These are phyloP conservation scores for Probosciger aterrimus DNA, from an alignment of 2,113 vertebrate genomes.

Conservation along the genomic window DNA sequence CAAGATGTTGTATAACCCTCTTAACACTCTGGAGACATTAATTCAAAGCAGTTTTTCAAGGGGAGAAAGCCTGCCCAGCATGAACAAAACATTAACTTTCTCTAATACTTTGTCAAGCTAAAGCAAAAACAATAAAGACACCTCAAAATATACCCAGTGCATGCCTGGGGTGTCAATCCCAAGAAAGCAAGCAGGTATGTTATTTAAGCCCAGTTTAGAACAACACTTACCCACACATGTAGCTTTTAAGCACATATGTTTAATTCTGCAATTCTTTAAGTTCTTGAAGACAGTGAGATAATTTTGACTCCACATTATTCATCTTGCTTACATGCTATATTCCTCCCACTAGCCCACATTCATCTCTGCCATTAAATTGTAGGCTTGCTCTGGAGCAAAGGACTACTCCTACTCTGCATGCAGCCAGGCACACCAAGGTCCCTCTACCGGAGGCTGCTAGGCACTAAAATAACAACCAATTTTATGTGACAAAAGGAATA, in stretches of 20 bases:
- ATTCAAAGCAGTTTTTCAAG: background rate
- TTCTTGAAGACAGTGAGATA: background rate
- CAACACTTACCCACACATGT: background rate
- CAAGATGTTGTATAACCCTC: background rate
- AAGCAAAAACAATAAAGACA: background rate
- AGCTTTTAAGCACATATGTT: background rate
- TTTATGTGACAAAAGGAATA: background rate
- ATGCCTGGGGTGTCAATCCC: background rate
- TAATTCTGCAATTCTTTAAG: background rate
- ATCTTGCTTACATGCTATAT: background rate
- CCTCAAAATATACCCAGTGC: background rate
- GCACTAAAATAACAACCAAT: background rate
- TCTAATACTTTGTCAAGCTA: rapidly evolving
- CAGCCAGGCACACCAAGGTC: background rate
- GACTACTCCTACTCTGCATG: background rate
- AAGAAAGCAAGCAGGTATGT: background rate
- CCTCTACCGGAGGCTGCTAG: background rate
- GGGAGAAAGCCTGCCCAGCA: background rate
- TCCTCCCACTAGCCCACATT: background rate
- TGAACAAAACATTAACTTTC: background rate
- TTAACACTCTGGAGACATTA: rapidly evolving
- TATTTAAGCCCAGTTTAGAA: background rate
- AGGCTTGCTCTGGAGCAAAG: background rate
- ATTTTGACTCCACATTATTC: background rate
- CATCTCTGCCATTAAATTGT: rapidly evolving